These are phyloP conservation scores for Ectropis grisescens DNA, from an alignment of 1,140 invertebrate genomes.

Conservation along the genomic window DNA sequence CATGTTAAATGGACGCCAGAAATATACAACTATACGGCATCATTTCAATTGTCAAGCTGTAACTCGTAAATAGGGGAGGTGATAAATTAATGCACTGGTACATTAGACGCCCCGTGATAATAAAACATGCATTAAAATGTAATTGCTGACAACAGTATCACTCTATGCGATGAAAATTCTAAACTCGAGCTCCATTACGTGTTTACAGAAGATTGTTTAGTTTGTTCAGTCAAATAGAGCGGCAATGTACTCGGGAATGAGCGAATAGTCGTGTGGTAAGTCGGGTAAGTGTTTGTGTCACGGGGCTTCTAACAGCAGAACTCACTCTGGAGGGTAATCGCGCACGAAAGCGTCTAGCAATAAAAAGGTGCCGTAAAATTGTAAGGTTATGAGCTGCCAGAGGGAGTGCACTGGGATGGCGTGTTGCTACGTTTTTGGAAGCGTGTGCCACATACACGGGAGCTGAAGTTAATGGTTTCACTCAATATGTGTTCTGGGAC, in stretches of 20 bases:
- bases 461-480: too few relatives aligned
- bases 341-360: slow-evolving; percentile 65
- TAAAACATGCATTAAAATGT: slow-evolving; percentile 65
- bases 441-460: too few relatives aligned
- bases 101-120: slow-evolving; percentile 60
- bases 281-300: slow-evolving; percentile 25
- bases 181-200: slow-evolving; percentile 14
- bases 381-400: slow-evolving; percentile 62
- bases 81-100: slow-evolving; percentile 64
- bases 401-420: slow-evolving; percentile 57
- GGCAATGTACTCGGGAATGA: slow-evolving; percentile 17
- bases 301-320: slow-evolving; percentile 59
- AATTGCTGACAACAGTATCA: slow-evolving; percentile 46
- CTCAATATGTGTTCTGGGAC: too few relatives aligned
- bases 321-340: slow-evolving; percentile 66
- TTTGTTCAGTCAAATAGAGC: not conserved
- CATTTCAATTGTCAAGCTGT: slow-evolving; percentile 61
- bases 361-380: slow-evolving; percentile 66
- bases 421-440: slow-evolving; percentile 47
- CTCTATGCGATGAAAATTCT: not conserved
- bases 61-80: slow-evolving; percentile 53
- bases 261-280: not conserved
- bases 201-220: slow-evolving; percentile 1
- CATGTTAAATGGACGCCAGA: slow-evolving; percentile 25
- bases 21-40: slow-evolving; percentile 45